Base-by-base conservation (phyloP, 2,888 invertebrate genomes). In the Apodemia duryi region DNA sequence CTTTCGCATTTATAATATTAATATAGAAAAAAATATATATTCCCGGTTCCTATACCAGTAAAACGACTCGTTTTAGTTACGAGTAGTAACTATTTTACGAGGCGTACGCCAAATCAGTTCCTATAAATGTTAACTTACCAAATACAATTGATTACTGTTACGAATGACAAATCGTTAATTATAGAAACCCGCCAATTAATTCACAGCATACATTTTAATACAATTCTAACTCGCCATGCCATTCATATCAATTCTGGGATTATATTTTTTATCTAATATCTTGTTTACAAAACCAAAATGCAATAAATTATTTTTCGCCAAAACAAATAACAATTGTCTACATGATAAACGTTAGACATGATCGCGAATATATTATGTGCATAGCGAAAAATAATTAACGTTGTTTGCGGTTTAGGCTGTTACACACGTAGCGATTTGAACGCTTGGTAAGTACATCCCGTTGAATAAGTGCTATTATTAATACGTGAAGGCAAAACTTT, bases 301-400 rank as follows among this genome's bases (percentile, higher is more conserved):
- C 52, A 35, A 41, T 46, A 43, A 32, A 46, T 13, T 32, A 6
- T 28, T 46, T 28, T 29, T 38, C 13, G 51, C 38, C 29, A 63
- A 32, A 51, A 52, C 61, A 61, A 65, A 65, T 52, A 51, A 61
- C 61, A 51, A 64, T 63, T 21, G 61, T n/a, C 11, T 13, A 57
- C 52, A 62, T 41, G 69, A 68, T 69, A 69, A 68, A 61, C 61
- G 54, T 49, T 13, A 63, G 61, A 60, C 72, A 70, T 72, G 71
- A 51, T 68, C 61, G 61, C 62, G 71, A 73, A 73, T 73, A 69
- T 67, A 72, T 72, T 73, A 64, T 69, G 64, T 54, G 46, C 62
- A 46, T n/a, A 62, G 28, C 28, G 21, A 54, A 64, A 60, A 60
- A 66, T 61, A 61, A 65, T 68, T 65, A 65, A 35, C 62, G 64